Conservation (phyloP, 2,888 invertebrate genomes). For the Parelbella ahira region DNA sequence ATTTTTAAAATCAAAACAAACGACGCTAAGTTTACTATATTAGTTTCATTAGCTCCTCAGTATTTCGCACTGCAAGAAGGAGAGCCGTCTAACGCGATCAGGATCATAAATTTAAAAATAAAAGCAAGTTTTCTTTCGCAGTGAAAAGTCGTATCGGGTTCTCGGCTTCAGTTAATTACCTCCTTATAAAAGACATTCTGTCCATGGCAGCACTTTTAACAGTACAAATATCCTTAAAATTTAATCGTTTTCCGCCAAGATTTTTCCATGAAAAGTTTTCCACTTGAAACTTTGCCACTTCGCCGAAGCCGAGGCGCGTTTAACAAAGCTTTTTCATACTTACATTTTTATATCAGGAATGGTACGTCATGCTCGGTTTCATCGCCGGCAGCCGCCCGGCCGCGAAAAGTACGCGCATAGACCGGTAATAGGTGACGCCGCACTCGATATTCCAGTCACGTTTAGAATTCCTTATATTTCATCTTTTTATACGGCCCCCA, state of each 20-base stretch:
- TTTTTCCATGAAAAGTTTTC: slow-evolving; percentile 78
- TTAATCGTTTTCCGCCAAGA: slow-evolving; percentile 75
- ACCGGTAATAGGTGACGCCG: slow-evolving; percentile 76
- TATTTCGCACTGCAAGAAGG: too few relatives aligned
- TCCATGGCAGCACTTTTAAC: slow-evolving; percentile 54
- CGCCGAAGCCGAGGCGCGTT: slow-evolving; percentile 74
- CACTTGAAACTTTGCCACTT: slow-evolving; percentile 79
- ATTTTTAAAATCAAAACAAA: too few relatives aligned
- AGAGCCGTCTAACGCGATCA: slow-evolving; percentile 2
- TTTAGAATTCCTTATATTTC: slow-evolving; percentile 79
- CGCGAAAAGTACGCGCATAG: slow-evolving; percentile 70
- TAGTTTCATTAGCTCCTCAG: too few relatives aligned
- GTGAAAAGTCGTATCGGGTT: slow-evolving; percentile 21
- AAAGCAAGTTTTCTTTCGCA: slow-evolving; percentile 15
- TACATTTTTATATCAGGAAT: slow-evolving; percentile 78
- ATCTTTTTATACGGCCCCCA: slow-evolving; percentile 77
- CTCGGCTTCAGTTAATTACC: slow-evolving; percentile 29
- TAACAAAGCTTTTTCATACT: slow-evolving; percentile 79
- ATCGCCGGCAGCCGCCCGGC: slow-evolving; percentile 69
- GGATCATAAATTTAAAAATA: slow-evolving; percentile 18
- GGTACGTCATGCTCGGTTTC: slow-evolving; percentile 77
- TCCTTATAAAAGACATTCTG: slow-evolving; percentile 43
- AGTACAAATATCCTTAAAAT: slow-evolving; percentile 75
- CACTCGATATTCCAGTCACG: slow-evolving; percentile 72
- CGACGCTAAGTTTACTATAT: too few relatives aligned